A percentile compares a stretch with the other conserved stretches of the same genome.
These are phyloP conservation scores for Venusia cambrica DNA, from an alignment of 2,888 invertebrate species.

Conservation along the genomic window DNA sequence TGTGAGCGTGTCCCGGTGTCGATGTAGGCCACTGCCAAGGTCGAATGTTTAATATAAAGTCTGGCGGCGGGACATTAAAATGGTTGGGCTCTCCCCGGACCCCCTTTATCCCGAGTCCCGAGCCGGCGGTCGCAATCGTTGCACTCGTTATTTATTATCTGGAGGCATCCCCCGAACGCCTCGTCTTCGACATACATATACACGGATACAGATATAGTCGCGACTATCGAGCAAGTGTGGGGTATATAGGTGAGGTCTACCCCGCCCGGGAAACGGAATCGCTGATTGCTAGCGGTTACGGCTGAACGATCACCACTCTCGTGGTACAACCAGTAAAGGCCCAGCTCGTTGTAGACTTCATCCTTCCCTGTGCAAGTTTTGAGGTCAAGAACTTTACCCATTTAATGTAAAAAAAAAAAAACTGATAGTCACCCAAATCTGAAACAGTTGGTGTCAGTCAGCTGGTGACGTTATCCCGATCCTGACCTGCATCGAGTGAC, in stretches of 20 bases:
- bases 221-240: constrained; percentile 14
- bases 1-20: constrained; percentile 77
- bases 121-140: constrained; percentile 76
- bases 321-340: too few species aligned
- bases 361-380: too few species aligned
- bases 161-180: constrained; percentile 62
- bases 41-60: constrained; percentile 82
- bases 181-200: constrained; percentile 41
- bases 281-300: too few species aligned
- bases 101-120: constrained; percentile 65
- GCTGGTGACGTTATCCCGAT: constrained; percentile 56
- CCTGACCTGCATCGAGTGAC: constrained; percentile 54
- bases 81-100: constrained; percentile 75
- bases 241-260: too few species aligned
- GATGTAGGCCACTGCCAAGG: constrained; percentile 81
- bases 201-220: constrained; percentile 7
- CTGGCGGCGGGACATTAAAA: constrained; percentile 80
- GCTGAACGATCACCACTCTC: too few species aligned
- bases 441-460: constrained; percentile 20
- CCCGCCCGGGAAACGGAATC: too few species aligned
- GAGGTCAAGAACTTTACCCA: too few species aligned
- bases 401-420: too few species aligned
- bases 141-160: constrained; percentile 80
- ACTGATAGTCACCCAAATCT: constrained; percentile 17
- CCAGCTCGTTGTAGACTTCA: too few species aligned